Base-by-base conservation (phyloP, 2,888 invertebrate genomes). In the Campopleginae sp. region DNA sequence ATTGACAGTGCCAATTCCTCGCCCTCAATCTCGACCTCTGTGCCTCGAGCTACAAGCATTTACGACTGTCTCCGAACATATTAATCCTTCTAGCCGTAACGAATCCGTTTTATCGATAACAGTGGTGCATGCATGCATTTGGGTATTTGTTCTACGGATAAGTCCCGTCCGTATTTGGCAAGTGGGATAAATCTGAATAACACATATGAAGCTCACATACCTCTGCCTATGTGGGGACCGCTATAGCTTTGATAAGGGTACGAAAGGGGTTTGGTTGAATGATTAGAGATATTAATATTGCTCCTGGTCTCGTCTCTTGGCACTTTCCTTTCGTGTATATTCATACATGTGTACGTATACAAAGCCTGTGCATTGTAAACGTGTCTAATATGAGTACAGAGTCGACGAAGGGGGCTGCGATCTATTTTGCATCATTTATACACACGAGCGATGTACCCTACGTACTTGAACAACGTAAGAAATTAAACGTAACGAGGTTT, bases 251-350 rank as follows among this genome's bases (percentile, higher is more conserved):
- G 93, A 93, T 92, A 92, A 93, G 92, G 92, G 93, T 93, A 88
- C 88, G 88, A 88, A 92, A 91, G 91, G 93, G 92, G 90, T 91
- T 89, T 84, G 91, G 88, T 66, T 93, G 93, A 93, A 92, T 93
- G 93, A 94, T 94, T 93, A 92, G 92, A 92, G 92, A 92, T 93
- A 93, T 93, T 93, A 93, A 92, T 93, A 93, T 91, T 88, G 89
- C 89, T 86, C 87, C 75, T 46, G 78, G 87, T 84, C 83, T 65
- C 77, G 38, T 80, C 77, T 77, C 68, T 23, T 74, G 23, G 42
- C 68, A 54, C 42, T 80, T 48, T 80, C 54, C 54, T 33, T 17
- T 48, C 66, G 17, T 38, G 38, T 33, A 14, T 23, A 46, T 31
- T 44, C 46, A 46, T 46, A 74, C 19, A 58, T 66, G 23, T 63